These are phyloP conservation scores for Masnerella sp. DNA, from an alignment of 2,888 invertebrate genomes.

Conservation along the genomic window DNA sequence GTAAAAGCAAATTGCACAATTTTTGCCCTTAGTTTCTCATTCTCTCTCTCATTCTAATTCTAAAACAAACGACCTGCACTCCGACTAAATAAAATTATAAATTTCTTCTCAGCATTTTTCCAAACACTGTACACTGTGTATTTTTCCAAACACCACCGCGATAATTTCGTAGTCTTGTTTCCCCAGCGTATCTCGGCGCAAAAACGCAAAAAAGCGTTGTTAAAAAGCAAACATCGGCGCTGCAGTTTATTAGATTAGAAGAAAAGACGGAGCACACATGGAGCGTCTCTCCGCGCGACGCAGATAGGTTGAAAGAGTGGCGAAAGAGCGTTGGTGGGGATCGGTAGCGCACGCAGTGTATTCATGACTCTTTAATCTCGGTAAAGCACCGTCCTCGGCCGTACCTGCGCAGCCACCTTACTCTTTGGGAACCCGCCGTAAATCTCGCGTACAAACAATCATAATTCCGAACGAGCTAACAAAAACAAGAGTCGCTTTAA, in stretches of 20 bases:
- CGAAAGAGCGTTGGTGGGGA: constrained; percentile 26
- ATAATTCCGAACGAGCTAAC: constrained; percentile 76
- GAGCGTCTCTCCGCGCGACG: constrained; percentile 51
- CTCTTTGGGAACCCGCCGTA: constrained; percentile 68
- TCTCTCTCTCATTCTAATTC: too few species aligned
- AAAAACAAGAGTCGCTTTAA: constrained; percentile 72
- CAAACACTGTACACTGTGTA: too few species aligned
- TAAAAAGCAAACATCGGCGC: constrained; percentile 63
- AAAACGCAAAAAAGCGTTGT: constrained; percentile 43
- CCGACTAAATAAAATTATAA: too few species aligned
- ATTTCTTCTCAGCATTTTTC: too few species aligned
- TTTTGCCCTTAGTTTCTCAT: too few species aligned
- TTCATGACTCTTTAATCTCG: constrained; percentile 73
- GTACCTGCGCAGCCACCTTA: constrained; percentile 54
- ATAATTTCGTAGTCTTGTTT: too few species aligned
- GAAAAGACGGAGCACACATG: constrained; percentile 53
- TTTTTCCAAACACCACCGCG: too few species aligned
- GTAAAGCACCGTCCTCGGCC: constrained; percentile 64
- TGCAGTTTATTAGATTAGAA: constrained; percentile 65
- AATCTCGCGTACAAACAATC: constrained; percentile 77
- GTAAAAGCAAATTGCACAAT: too few species aligned
- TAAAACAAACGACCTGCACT: too few species aligned
- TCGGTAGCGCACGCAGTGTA: constrained; percentile 69
- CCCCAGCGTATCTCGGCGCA: too few species aligned
- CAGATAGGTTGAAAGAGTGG: constrained; percentile 32